A percentile compares a stretch with the other conserved stretches of the same genome.
phyloP scores from a whole-genome alignment of 1,140 invertebrate genomes.

The Euwallacea similis region DNA sequence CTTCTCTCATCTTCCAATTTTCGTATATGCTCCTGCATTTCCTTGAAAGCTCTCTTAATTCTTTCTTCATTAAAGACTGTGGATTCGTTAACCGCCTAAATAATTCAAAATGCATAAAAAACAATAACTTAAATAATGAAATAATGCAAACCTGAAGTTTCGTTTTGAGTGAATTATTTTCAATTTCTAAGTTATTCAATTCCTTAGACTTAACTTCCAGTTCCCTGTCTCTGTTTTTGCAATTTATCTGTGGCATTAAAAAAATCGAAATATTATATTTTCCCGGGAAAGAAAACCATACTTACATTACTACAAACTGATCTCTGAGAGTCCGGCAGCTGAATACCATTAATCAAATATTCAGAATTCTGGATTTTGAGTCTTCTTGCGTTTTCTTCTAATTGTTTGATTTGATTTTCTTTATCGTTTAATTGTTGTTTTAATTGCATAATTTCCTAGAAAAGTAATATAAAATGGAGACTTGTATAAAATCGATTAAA shows the following conservation, averaged over 20 bases:
- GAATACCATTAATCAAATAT: no score
- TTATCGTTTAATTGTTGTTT: conserved; percentile 46
- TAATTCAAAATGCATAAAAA: background rate
- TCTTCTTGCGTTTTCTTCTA: conserved; percentile 57
- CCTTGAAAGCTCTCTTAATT: conserved; percentile 40
- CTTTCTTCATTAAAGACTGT: conserved; percentile 18
- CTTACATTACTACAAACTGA: conserved; percentile 37
- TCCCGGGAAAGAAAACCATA: background rate
- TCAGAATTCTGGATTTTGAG: conserved; percentile 8
- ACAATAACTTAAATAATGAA: background rate
- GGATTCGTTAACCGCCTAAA: conserved; percentile 9
- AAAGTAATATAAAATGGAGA: background rate
- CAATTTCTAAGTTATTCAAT: conserved; percentile 58
- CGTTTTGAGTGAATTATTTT: conserved; percentile 58
- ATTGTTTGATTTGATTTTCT: conserved; percentile 53
- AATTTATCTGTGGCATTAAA: background rate
- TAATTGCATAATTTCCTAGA: conserved; percentile 19
- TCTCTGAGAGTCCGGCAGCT: conserved; percentile 12
- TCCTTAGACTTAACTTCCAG: conserved; percentile 59
- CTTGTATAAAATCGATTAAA: no score
- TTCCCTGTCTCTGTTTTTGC: conserved; percentile 58
- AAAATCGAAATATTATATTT: no score
- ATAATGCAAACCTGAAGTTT: conserved; percentile 57
- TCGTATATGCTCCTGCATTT: conserved; percentile 48
- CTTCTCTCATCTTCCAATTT: conserved; percentile 49